Evolutionary conservation across 2,113 vertebrate genomes (phyloP), one percentile per base, ranked within the genome.

Genomic region (Xyliphius kryptos): DNA sequence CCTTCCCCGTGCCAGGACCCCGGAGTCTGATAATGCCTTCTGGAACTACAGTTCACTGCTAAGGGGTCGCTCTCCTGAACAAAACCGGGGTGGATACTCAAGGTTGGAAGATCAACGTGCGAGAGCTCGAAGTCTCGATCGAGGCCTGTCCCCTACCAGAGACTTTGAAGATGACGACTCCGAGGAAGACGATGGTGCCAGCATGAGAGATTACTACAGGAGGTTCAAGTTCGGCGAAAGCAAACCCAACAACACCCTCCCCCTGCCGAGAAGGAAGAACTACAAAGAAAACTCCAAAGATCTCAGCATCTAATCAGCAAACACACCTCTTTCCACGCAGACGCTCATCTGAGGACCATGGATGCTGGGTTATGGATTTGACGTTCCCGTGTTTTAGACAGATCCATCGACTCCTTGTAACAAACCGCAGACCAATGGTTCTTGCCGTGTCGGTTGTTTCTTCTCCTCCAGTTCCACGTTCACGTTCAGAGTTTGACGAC

Each of bases 251-350:
- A 79, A 87, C 67, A 75, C 76, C 4, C 56, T 68, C 6, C 80
- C 87, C 0, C 92, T 96, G 82, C 91, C 90, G 74, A 90, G 84
- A 76, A 73, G 84, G 74, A 89, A 86, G 61, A 85, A 85, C 11
- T 91, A 94, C 85, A 96, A 92, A 85, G 94, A 91, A 40, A 94
- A 89, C 82, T 91, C 91, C 88, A 96, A 89, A 68, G 96, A 97
- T 84, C 92, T 98, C 82, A 98, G 96, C 76, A 97, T 98, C 86
- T 98, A 87, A 63, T 63, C 63, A 64, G 55, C 63, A 64, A 6
- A 60, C 61, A 57, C 61, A 41, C 65, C 26, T 71, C 63, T 61
- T 66, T 69, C 76, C 71, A 56, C 57, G 13, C 40, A 41, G 10
- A 41, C 10, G 13, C 19, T 70, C 63, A 57, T 68, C 26, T 32